These are phyloP conservation scores for Pseudanteris insignis DNA, from an alignment of 2,888 invertebrate species.

Conservation along the genomic window DNA sequence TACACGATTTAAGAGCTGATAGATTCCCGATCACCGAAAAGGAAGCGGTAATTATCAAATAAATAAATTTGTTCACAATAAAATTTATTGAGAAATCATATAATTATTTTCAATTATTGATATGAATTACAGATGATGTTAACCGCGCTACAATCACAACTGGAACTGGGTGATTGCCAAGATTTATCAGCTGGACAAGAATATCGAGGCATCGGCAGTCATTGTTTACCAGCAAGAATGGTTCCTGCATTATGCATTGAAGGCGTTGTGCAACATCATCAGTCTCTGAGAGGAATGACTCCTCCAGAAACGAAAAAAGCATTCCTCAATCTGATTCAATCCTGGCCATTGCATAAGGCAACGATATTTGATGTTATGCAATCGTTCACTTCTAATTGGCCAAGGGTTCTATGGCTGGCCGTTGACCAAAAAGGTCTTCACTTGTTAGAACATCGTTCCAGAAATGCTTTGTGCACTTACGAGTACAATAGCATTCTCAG, in stretches of 20 bases:
- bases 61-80: background rate
- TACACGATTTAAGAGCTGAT: conserved; percentile 90
- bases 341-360: conserved; percentile 92
- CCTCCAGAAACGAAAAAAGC: conserved; percentile 89
- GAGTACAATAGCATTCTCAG: conserved; percentile 89
- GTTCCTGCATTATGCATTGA: conserved; percentile 81
- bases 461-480: conserved; percentile 89
- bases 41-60: conserved; percentile 93
- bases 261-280: conserved; percentile 90
- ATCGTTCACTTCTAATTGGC: conserved; percentile 96
- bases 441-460: conserved; percentile 85
- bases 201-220: conserved; percentile 76
- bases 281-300: conserved; percentile 86
- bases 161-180: conserved; percentile 86
- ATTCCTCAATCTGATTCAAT: conserved; percentile 90
- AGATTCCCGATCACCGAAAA: conserved; percentile 92
- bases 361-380: conserved; percentile 97
- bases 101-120: conserved; percentile 43
- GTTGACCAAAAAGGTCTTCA: conserved; percentile 93
- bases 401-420: conserved; percentile 89
- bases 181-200: conserved; percentile 72
- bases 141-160: conserved; percentile 91
- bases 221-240: conserved; percentile 85
- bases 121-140: conserved; percentile 95
- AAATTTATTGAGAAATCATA: too few species aligned